Percentiles rank a stretch among this genome's conserved stretches.
These are phyloP conservation scores for Ctenopoma kingsleyae DNA, from an alignment of 2,797 vertebrate species.

Conservation along the genomic window DNA sequence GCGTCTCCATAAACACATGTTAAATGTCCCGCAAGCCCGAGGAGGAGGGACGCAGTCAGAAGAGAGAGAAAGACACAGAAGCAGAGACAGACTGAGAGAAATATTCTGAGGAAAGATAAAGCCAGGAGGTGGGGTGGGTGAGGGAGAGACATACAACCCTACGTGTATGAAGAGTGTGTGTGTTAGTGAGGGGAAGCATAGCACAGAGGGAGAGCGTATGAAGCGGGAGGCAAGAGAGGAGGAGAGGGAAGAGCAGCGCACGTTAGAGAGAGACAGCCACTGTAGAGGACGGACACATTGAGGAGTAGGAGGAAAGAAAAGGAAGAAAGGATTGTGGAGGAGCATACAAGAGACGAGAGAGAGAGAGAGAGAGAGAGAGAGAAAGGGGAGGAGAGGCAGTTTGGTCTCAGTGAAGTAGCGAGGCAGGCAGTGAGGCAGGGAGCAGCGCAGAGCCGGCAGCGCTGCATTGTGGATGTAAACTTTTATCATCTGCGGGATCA, in stretches of 20 bases:
- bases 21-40: constrained; percentile 74
- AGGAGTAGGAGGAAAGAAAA: constrained; percentile 13
- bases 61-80: constrained; percentile 37
- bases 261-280: constrained; percentile 56
- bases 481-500: constrained; percentile 78
- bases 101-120: constrained; percentile 66
- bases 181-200: constrained; percentile 50
- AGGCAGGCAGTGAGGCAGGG: constrained; percentile 24
- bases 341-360: neutral
- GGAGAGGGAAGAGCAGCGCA: constrained; percentile 28
- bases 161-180: constrained; percentile 48
- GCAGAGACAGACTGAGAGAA: constrained; percentile 53
- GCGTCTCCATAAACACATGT: constrained; percentile 79
- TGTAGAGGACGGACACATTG: constrained; percentile 29
- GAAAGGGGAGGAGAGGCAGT: constrained; percentile 31
- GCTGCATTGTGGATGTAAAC: constrained; percentile 85
- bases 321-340: neutral
- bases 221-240: constrained; percentile 40
- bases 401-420: constrained; percentile 38
- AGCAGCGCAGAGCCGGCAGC: constrained; percentile 36
- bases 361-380: neutral
- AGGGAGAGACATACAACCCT: constrained; percentile 28
- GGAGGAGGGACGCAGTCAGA: constrained; percentile 56
- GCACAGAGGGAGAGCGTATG: constrained; percentile 54
- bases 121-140: constrained; percentile 63